These are phyloP conservation scores for Vimba vimba DNA, from an alignment of 2,113 vertebrate genomes.

Conservation along the genomic window DNA sequence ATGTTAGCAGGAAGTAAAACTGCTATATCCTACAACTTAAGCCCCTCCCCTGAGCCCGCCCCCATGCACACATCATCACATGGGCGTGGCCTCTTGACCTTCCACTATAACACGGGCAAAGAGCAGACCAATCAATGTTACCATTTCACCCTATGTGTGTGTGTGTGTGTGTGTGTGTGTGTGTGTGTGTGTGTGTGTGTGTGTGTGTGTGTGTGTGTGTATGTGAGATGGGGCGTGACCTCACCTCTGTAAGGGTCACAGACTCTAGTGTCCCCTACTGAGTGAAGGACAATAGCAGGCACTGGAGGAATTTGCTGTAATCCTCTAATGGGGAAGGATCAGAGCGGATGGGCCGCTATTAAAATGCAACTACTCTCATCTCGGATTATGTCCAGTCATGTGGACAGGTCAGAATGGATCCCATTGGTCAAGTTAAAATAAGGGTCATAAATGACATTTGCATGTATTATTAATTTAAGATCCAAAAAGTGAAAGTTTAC, in stretches of 20 bases:
- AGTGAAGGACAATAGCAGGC: background rate
- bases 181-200: no score
- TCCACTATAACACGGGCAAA: background rate
- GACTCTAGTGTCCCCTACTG: slow-evolving; percentile 16
- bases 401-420: background rate
- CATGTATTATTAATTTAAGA: background rate
- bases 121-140: background rate
- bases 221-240: background rate
- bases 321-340: slow-evolving; percentile 24
- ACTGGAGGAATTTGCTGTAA: slow-evolving; percentile 42
- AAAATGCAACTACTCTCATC: slow-evolving; percentile 9
- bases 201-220: no score
- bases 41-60: background rate
- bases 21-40: background rate
- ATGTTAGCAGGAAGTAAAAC: background rate
- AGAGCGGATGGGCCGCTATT: background rate
- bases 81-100: background rate
- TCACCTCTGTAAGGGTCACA: slow-evolving; percentile 36
- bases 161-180: no score
- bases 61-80: background rate
- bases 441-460: background rate
- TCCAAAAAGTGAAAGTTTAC: slow-evolving; percentile 64
- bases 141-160: no score
- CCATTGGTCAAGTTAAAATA: background rate
- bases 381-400: background rate